Conservation (phyloP, 2,113 vertebrate species). For the Nothocercus nigrocapillus region DNA sequence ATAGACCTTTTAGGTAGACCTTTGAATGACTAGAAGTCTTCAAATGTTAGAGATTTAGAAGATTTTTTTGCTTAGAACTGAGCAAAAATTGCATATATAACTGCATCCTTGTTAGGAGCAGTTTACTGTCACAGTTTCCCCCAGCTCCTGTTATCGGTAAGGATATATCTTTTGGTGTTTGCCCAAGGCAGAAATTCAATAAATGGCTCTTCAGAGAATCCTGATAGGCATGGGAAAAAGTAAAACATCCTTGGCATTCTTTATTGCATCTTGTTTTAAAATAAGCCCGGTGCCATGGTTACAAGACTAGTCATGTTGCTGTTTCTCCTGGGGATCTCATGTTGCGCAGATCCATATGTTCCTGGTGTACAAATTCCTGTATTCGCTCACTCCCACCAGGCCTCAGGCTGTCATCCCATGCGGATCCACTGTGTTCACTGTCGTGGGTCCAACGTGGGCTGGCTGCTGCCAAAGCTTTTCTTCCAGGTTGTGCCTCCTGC, state of each 20-base stretch:
- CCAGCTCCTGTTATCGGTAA: background rate
- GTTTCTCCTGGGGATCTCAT: background rate
- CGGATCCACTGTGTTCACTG: rapidly evolving
- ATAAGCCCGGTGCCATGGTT: conserved; percentile 49
- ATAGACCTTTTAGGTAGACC: background rate
- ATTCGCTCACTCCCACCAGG: background rate
- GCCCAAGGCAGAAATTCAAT: background rate
- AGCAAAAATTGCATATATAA: background rate
- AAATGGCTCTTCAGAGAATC: background rate
- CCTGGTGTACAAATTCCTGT: background rate
- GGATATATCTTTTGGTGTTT: background rate
- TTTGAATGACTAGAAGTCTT: background rate
- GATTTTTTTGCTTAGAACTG: background rate
- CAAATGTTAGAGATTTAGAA: background rate
- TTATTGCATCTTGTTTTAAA: conserved; percentile 44
- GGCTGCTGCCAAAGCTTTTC: background rate
- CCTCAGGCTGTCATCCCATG: background rate
- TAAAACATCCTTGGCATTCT: background rate
- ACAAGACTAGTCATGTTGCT: conserved; percentile 6
- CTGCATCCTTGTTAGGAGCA: rapidly evolving
- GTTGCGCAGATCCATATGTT: conserved; percentile 36
- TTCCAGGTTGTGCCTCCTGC: rapidly evolving
- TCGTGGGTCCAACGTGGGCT: background rate
- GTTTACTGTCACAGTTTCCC: background rate
- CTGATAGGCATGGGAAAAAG: background rate